These are phyloP conservation scores for Eumerus sabulonum DNA, from an alignment of 2,888 invertebrate species.

Conservation along the genomic window DNA sequence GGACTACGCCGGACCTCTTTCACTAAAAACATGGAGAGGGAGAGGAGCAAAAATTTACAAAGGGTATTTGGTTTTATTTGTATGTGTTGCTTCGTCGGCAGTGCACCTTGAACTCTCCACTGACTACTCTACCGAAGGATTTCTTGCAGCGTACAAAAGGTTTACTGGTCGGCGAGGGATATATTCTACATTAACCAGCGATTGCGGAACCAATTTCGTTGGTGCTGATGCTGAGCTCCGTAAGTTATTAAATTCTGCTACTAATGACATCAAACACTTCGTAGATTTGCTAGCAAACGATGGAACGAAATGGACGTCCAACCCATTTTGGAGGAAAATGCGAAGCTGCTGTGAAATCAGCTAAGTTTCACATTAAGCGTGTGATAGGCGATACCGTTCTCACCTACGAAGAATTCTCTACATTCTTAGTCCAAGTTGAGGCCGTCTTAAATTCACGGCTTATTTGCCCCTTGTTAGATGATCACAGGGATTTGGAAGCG, in stretches of 20 bases:
- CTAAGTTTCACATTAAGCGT: constrained; percentile 11
- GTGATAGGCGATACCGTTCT: neutral
- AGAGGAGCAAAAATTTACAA: constrained; percentile 13
- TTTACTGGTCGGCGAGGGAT: constrained; percentile 14
- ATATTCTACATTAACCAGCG: neutral
- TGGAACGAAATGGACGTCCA: no score
- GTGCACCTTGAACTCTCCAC: constrained; percentile 23
- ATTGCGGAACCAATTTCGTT: neutral
- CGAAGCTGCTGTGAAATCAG: constrained; percentile 3
- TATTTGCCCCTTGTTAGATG: constrained; percentile 1
- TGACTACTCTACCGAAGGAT: constrained; percentile 19
- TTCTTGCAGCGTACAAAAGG: constrained; percentile 9
- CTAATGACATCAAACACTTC: no score
- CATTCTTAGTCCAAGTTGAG: constrained; percentile 7
- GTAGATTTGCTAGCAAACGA: no score
- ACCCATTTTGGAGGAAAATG: constrained; percentile 11
- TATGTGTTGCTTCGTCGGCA: constrained; percentile 22
- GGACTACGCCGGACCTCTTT: constrained; percentile 21
- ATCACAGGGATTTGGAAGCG: constrained; percentile 8
- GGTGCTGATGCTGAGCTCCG: no score
- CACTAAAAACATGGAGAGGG: constrained; percentile 18
- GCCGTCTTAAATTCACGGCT: no score
- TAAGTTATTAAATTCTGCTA: neutral
- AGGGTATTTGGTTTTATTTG: constrained; percentile 12
- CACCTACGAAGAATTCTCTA: constrained; percentile 10